Base-by-base conservation (phyloP, 37 sponge, comb jelly and placozoan species). In the Amphimedon queenslandica region DNA sequence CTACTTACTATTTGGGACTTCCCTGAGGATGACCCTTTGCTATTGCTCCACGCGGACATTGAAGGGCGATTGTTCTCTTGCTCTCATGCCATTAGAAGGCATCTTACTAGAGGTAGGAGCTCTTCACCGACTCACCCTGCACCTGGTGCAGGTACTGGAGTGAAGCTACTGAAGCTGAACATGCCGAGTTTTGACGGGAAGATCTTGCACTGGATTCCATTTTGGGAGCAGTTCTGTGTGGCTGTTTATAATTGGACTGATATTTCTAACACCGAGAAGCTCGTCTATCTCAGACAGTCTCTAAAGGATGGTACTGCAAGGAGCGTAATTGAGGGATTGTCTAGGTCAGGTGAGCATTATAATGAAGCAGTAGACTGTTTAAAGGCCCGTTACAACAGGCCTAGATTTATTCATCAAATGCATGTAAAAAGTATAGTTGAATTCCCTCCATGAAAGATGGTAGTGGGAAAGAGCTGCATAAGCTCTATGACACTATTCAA, bases 321-420 rank as follows among this genome's bases (percentile, higher is more conserved):
- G 61, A 60, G 28, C 5, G 61, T n/a, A 11, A 60, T 60, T n/a
- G 61, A 60, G 21, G 61, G 61, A 60, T n/a, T 60, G 21, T 60
- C 61, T 60, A 11, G 61, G 5, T 60, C 61, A 13, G 28, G 27
- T 6, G 61, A 60, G 21, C 61, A 60, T 60, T 60, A 25, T 25
- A 25, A 6, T 6, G 61, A 60, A 25, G 61, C 61, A 13, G 21
- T 60, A 11, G 61, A 60, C 5, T 60, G 23, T 5, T n/a, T 60
- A n/a, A 13, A n/a, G 5, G 21, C 61, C 21, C 61, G 61, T 6
- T 60, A n/a, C 28, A n/a, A 60, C 27, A 13, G 28, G 8, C 51
- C 51, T 13, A 8, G 51, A 18, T 13, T 47, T 18, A 47, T 47
- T 13, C 51, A 47, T 13, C 8, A 13, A 13, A 13, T 18, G 51